phyloP scores from a whole-genome alignment of 2,797 vertebrate genomes.

The Allobates femoralis region DNA sequence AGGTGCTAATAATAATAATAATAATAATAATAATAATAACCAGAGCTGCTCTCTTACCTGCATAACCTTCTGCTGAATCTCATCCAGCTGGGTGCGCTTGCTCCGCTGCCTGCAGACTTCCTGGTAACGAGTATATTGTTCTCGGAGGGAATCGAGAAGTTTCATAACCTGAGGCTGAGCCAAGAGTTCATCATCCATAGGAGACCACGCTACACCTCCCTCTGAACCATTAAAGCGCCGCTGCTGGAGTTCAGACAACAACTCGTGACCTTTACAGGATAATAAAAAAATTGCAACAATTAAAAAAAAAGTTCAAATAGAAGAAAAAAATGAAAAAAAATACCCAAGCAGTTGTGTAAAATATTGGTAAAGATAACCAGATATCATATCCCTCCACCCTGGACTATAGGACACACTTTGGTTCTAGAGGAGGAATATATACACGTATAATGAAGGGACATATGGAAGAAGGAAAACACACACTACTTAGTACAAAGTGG shows the following conservation, averaged over 20 bases:
- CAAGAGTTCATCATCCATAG: slow-evolving; percentile 96
- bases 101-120: slow-evolving; percentile 94
- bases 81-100: slow-evolving; percentile 93
- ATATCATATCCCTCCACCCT: too few relatives aligned
- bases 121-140: slow-evolving; percentile 95
- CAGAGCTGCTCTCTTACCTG: slow-evolving; percentile 79
- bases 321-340: not conserved
- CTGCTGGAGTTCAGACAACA: slow-evolving; percentile 95
- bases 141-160: slow-evolving; percentile 91
- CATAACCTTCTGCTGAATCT: slow-evolving; percentile 97
- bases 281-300: not conserved
- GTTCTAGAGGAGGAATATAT: too few relatives aligned
- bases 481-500: too few relatives aligned
- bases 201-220: slow-evolving; percentile 92
- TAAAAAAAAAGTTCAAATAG: not conserved
- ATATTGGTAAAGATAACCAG: too few relatives aligned
- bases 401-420: too few relatives aligned
- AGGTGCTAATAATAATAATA: too few relatives aligned
- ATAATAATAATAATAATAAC: not conserved
- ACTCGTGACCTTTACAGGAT: slow-evolving; percentile 85
- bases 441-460: too few relatives aligned
- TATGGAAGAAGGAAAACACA: too few relatives aligned
- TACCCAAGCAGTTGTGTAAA: too few relatives aligned
- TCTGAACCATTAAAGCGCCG: slow-evolving; percentile 94
- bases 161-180: slow-evolving; percentile 98